Evolutionary conservation across 2,888 invertebrate genomes (phyloP).

Genomic region (Nomada goodeniana): DNA sequence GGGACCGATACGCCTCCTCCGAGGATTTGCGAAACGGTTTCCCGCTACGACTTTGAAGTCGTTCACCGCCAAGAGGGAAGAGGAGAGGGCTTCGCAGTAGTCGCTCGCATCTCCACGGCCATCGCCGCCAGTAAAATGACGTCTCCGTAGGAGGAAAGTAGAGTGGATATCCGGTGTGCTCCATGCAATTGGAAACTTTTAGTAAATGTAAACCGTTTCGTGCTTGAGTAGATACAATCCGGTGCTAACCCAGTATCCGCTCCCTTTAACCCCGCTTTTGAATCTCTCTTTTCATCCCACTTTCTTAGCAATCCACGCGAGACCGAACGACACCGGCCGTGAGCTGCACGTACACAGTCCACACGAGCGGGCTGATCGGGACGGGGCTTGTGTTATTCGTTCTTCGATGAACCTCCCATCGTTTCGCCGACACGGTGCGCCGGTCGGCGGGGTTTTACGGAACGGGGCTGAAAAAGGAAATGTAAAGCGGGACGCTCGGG

Average conservation of each 20-base stretch:
- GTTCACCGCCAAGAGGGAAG: conserved; percentile 41
- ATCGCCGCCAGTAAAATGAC: conserved; percentile 76
- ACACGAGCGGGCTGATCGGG: not conserved
- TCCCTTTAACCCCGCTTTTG: conserved; percentile 60
- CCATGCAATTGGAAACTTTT: conserved; percentile 78
- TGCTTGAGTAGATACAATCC: conserved; percentile 77
- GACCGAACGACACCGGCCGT: conserved; percentile 43
- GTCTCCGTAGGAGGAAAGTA: conserved; percentile 70
- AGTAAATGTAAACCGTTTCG: conserved; percentile 80
- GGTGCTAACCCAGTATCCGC: conserved; percentile 70
- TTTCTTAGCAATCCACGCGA: conserved; percentile 41
- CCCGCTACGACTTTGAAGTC: conserved; percentile 75
- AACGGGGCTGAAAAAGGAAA: conserved; percentile 22
- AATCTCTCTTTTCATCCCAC: conserved; percentile 47
- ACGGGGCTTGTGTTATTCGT: not conserved
- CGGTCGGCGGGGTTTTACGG: not conserved
- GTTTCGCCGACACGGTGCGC: conserved; percentile 19
- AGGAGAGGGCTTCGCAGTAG: conserved; percentile 27
- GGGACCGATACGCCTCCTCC: conserved; percentile 69
- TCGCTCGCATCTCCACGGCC: conserved; percentile 62
- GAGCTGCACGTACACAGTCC: conserved; percentile 14
- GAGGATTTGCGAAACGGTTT: conserved; percentile 75
- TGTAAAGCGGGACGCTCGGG: conserved; percentile 52
- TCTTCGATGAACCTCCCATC: conserved; percentile 11
- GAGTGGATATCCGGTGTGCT: conserved; percentile 74